A percentile compares a stretch with the other conserved stretches of the same genome.
Conservation (phyloP, 2,888 invertebrate genomes). For the Galerucella nymphaeae region DNA sequence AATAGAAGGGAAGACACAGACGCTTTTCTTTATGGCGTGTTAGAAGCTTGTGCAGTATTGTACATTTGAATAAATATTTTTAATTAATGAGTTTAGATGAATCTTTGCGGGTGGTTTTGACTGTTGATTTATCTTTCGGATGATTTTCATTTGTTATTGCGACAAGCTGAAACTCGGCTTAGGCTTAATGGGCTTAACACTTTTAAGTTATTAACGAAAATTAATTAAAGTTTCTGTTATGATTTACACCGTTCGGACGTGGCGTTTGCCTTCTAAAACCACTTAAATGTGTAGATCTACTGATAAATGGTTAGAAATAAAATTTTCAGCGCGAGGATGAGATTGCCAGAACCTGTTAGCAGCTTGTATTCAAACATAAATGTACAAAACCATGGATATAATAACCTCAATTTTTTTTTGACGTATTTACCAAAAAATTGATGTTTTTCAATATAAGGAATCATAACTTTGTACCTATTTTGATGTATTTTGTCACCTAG, state of each 20-base stretch:
- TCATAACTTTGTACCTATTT: no score
- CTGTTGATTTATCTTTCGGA: slow-evolving; percentile 22
- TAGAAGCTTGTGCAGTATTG: slow-evolving; percentile 16
- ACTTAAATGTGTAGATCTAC: neutral
- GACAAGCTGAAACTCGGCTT: neutral
- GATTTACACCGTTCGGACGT: neutral
- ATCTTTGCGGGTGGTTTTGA: slow-evolving; percentile 28
- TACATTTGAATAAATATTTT: slow-evolving; percentile 32
- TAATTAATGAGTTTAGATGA: slow-evolving; percentile 31
- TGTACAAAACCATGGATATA: no score
- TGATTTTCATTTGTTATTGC: slow-evolving; percentile 25
- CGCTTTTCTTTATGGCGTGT: slow-evolving; percentile 18
- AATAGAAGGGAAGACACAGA: slow-evolving; percentile 24
- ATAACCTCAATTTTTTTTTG: no score
- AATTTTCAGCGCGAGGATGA: no score
- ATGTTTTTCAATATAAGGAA: no score
- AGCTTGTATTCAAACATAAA: no score
- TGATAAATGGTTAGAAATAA: no score
- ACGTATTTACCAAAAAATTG: no score
- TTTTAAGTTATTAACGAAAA: neutral
- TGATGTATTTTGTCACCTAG: no score
- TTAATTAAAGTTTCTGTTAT: neutral
- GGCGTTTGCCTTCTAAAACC: neutral
- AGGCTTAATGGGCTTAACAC: neutral
- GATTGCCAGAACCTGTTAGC: no score